phyloP scores from a whole-genome alignment of 2,888 invertebrate species.

The Hemicrepidius hirtus region DNA sequence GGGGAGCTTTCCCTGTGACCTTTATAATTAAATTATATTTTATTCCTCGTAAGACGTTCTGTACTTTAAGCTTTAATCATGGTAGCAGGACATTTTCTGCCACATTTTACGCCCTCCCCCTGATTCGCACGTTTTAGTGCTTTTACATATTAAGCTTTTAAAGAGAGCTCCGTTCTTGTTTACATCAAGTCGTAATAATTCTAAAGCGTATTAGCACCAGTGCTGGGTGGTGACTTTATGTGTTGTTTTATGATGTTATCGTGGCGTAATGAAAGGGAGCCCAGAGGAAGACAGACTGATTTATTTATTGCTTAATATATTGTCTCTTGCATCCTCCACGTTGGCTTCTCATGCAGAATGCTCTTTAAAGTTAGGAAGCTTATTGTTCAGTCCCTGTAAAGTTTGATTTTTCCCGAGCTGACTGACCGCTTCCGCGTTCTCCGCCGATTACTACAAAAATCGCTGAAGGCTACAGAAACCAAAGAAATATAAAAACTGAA shows the following conservation, averaged over 20 bases:
- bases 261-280: conserved; percentile 49
- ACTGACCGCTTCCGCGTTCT: conserved; percentile 38
- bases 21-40: conserved; percentile 21
- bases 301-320: conserved; percentile 51
- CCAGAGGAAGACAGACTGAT: conserved; percentile 45
- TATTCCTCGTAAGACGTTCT: conserved; percentile 2
- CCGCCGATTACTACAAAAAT: conserved; percentile 34
- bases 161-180: conserved; percentile 32
- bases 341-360: conserved; percentile 40
- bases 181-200: conserved; percentile 46
- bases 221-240: conserved; percentile 45
- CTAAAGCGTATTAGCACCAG: conserved; percentile 41
- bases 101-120: conserved; percentile 1
- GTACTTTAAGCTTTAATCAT: conserved; percentile 18
- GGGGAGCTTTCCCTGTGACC: not conserved
- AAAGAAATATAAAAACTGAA: conserved; percentile 46
- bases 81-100: not conserved
- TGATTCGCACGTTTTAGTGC: conserved; percentile 31
- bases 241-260: conserved; percentile 47
- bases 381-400: conserved; percentile 37
- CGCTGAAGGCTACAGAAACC: conserved; percentile 41
- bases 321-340: conserved; percentile 39
- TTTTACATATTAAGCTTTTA: conserved; percentile 38
- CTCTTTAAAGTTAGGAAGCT: conserved; percentile 36
- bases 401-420: conserved; percentile 40